Conservation (phyloP, 1,140 invertebrate species). For the Sinella curviseta region DNA sequence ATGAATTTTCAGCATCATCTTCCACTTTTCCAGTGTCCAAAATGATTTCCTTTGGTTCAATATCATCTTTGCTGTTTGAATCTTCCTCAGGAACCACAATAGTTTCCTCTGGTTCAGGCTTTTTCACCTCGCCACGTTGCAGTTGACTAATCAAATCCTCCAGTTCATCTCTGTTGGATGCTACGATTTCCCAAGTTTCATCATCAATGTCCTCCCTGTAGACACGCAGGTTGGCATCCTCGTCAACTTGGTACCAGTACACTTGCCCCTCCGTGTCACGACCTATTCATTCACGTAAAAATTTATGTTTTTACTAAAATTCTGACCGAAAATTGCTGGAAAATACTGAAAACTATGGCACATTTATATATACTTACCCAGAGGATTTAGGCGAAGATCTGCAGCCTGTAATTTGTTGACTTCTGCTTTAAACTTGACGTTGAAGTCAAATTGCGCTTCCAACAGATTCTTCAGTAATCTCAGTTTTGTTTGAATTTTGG, state of each 20-base stretch:
- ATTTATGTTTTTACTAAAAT: background rate
- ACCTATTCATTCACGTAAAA: conserved; percentile 27
- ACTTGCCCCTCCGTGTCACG: conserved; percentile 82
- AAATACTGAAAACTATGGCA: background rate
- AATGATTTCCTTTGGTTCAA: conserved; percentile 31
- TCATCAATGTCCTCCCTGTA: conserved; percentile 94
- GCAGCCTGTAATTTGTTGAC: conserved; percentile 78
- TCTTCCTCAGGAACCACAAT: conserved; percentile 8
- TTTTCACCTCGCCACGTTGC: conserved; percentile 64
- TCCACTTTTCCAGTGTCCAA: conserved; percentile 51
- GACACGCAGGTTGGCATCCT: conserved; percentile 80
- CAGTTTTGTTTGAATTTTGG: conserved; percentile 81
- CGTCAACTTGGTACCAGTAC: conserved; percentile 92
- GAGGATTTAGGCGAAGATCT: conserved; percentile 78
- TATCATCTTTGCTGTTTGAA: background rate
- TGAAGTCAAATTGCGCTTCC: conserved; percentile 92
- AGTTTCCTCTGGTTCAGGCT: background rate
- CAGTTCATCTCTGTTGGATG: conserved; percentile 70
- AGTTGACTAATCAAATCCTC: conserved; percentile 71
- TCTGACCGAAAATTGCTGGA: no score
- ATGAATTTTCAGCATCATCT: conserved; percentile 32
- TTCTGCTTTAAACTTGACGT: conserved; percentile 89
- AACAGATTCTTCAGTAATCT: conserved; percentile 85
- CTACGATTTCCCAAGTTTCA: conserved; percentile 90
- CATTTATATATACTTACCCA: conserved; percentile 61